phyloP scores from a whole-genome alignment of 2,888 invertebrate species.

The Nomada ferruginata region DNA sequence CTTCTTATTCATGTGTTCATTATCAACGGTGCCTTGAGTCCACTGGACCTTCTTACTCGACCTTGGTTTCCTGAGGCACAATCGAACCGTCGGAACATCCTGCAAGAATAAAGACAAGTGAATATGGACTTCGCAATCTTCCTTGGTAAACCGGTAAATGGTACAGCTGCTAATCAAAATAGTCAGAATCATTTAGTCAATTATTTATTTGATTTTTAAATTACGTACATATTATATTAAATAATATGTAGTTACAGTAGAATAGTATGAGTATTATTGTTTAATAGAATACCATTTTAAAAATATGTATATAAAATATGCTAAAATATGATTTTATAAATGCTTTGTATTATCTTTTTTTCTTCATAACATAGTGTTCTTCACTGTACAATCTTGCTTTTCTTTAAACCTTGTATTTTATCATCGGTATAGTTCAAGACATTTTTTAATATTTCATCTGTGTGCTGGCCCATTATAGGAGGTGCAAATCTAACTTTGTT shows the following conservation, averaged over 20 bases:
- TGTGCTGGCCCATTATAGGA: constrained; percentile 95
- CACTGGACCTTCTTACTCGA: constrained; percentile 93
- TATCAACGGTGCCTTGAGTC: constrained; percentile 96
- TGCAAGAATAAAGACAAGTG: constrained; percentile 74
- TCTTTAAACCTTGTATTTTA: constrained; percentile 86
- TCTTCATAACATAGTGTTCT: constrained; percentile 27
- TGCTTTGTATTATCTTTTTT: neutral
- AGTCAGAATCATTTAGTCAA: no score
- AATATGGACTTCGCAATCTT: neutral
- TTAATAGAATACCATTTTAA: neutral
- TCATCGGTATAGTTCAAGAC: constrained; percentile 88
- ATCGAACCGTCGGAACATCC: constrained; percentile 87
- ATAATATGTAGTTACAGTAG: neutral
- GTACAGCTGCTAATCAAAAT: neutral
- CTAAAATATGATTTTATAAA: neutral
- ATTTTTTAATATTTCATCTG: constrained; percentile 89
- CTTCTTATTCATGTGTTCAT: constrained; percentile 97
- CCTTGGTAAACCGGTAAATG: neutral
- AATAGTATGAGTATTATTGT: constrained; percentile 7
- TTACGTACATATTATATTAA: constrained; percentile 11
- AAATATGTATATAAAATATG: neutral
- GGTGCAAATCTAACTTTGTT: constrained; percentile 91
- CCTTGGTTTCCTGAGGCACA: constrained; percentile 89
- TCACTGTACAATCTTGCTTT: constrained; percentile 85
- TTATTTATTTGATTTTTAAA: constrained; percentile 23